These are phyloP conservation scores for Chaetophractus vellerosus DNA, from an alignment of 2,797 vertebrate species.

Conservation along the genomic window DNA sequence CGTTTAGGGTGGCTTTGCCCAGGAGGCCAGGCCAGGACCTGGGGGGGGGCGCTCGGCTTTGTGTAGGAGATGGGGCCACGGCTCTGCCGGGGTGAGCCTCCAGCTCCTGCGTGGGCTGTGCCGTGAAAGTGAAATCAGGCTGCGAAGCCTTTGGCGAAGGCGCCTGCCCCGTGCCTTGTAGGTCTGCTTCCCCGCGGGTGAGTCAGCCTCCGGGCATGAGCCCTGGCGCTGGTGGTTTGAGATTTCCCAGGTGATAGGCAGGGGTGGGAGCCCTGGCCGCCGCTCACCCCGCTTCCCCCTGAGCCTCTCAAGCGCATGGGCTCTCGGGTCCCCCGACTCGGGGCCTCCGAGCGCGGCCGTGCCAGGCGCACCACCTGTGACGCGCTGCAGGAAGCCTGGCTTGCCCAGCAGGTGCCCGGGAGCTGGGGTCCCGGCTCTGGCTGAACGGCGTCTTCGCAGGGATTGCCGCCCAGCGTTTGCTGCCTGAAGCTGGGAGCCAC, in stretches of 20 bases:
- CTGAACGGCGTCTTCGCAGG: neutral
- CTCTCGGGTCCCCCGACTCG: too few relatives aligned
- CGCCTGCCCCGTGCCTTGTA: neutral
- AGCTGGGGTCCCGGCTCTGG: neutral
- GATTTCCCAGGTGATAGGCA: neutral
- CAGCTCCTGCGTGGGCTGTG: neutral
- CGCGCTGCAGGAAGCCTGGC: accelerated
- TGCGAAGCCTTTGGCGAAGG: neutral
- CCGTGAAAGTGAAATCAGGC: neutral
- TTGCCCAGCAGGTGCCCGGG: neutral
- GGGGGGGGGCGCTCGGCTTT: too few relatives aligned
- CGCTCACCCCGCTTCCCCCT: neutral
- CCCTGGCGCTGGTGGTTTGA: neutral
- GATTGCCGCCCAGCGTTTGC: too few relatives aligned
- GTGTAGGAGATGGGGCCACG: too few relatives aligned
- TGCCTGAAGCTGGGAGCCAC: neutral
- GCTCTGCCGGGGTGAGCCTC: neutral
- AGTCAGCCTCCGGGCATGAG: neutral
- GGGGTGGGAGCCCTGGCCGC: neutral
- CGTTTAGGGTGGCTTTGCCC: neutral
- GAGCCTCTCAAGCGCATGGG: neutral
- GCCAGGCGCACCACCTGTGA: neutral
- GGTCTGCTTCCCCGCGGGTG: neutral
- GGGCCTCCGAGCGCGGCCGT: neutral
- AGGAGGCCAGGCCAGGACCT: neutral